A percentile compares a stretch with the other conserved stretches of the same genome.
Evolutionary conservation across 1,140 invertebrate genomes (phyloP).

Genomic region (Xylocopa sonorina): DNA sequence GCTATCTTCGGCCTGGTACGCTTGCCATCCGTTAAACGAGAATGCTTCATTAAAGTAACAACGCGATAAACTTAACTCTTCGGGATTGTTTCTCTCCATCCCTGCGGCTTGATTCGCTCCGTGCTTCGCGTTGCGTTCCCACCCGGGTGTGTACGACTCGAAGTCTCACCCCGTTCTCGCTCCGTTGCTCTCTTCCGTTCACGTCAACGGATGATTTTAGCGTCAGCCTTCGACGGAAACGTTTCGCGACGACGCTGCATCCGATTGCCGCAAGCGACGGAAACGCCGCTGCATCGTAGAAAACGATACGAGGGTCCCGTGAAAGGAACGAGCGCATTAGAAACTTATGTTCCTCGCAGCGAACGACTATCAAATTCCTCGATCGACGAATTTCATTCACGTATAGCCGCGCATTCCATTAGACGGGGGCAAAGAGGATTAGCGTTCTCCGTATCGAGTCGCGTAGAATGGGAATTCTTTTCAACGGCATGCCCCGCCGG

Average conservation of each 20-base stretch:
- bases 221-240: constrained; percentile 1
- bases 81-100: not conserved
- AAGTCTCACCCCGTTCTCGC: constrained; percentile 5
- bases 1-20: not conserved
- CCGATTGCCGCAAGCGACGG: not conserved
- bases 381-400: no score
- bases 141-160: not conserved
- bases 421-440: no score
- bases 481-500: not conserved
- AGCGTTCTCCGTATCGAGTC: no score
- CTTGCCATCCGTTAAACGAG: constrained; percentile 17
- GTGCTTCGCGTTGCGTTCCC: not conserved
- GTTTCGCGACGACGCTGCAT: not conserved
- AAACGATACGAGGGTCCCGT: not conserved
- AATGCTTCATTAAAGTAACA: constrained; percentile 31
- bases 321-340: not conserved
- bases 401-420: no score
- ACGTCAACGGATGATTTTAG: not conserved
- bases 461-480: no score
- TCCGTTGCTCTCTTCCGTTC: not conserved
- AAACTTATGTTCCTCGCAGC: no score
- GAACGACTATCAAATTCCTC: no score
- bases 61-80: constrained; percentile 40
- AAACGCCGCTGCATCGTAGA: not conserved
- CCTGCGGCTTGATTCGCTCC: not conserved